phyloP scores from a whole-genome alignment of 2,888 invertebrate genomes.

The Tubulanus polymorphus region DNA sequence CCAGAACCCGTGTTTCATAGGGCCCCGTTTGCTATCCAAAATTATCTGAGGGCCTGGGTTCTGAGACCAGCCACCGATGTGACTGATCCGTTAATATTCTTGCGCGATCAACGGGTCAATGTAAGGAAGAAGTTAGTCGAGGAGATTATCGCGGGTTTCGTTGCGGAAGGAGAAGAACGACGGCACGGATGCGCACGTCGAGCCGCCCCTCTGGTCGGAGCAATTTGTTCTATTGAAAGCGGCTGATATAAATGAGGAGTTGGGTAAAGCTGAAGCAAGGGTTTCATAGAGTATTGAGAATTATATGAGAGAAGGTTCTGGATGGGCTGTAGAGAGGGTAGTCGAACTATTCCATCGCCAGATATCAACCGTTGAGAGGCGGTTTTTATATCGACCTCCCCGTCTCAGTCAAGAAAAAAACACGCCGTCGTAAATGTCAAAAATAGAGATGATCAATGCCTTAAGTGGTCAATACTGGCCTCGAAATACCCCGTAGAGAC shows the following conservation, averaged over 20 bases:
- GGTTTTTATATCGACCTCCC: slow-evolving; percentile 14
- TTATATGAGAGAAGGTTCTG: slow-evolving; percentile 9
- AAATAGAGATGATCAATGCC: slow-evolving; percentile 15
- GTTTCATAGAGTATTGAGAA: slow-evolving; percentile 6
- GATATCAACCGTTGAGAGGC: slow-evolving; percentile 9
- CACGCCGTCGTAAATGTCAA: slow-evolving; percentile 13
- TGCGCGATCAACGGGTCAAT: not conserved
- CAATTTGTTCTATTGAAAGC: not conserved
- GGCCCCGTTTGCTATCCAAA: not conserved
- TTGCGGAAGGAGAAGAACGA: slow-evolving; percentile 6
- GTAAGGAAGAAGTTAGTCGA: not conserved
- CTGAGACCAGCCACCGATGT: too few species aligned
- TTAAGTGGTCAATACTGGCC: slow-evolving; percentile 5
- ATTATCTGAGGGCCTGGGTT: not conserved
- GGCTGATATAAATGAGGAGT: not conserved
- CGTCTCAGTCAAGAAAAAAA: slow-evolving; percentile 8
- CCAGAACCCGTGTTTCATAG: too few species aligned
- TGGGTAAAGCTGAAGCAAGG: not conserved
- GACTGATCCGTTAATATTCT: not conserved
- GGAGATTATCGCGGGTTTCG: not conserved
- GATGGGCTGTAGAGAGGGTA: slow-evolving; percentile 9
- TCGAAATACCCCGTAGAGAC: not conserved
- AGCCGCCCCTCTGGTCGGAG: slow-evolving; percentile 5
- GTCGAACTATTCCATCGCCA: slow-evolving; percentile 3
- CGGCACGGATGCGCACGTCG: slow-evolving; percentile 5